Evolutionary conservation across 2,113 vertebrate genomes (phyloP).

Genomic region (Meriones unguiculatus): DNA sequence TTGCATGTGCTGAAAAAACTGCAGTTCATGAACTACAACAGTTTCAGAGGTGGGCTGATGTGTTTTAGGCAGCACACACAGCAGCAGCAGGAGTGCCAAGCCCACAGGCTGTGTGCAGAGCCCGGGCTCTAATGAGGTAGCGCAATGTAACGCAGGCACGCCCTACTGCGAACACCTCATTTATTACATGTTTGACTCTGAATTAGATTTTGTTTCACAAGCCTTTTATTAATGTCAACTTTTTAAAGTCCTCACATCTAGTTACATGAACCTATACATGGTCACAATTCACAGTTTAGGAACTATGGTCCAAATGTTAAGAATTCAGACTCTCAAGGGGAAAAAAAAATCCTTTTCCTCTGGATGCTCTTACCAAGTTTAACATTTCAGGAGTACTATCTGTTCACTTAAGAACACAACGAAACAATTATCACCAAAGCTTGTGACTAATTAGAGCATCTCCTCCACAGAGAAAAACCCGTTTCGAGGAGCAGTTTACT

Average conservation of each 20-base stretch:
- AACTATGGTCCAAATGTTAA: not conserved
- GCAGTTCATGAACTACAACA: not conserved
- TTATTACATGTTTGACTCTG: not conserved
- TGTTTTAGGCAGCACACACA: not conserved
- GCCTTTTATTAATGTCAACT: not conserved
- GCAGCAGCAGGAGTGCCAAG: not conserved
- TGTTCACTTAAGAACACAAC: not conserved
- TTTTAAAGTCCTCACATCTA: not conserved
- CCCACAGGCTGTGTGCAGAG: not conserved
- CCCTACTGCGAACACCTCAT: not conserved
- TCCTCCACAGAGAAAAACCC: constrained; percentile 5
- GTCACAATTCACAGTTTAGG: not conserved
- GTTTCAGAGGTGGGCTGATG: not conserved
- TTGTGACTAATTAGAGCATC: constrained; percentile 22
- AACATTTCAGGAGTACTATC: not conserved
- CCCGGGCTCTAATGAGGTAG: not conserved
- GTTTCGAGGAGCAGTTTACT: not conserved
- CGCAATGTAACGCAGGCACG: not conserved
- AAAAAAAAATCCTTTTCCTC: too few species aligned
- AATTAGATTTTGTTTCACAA: not conserved
- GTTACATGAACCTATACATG: not conserved
- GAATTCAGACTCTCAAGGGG: not conserved
- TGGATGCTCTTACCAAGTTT: not conserved
- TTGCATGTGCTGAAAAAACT: not conserved
- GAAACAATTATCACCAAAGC: not conserved